Evolutionary conservation across 2,888 invertebrate genomes (phyloP), one percentile per base, ranked within the genome.

Genomic region (Clostera curtula): DNA sequence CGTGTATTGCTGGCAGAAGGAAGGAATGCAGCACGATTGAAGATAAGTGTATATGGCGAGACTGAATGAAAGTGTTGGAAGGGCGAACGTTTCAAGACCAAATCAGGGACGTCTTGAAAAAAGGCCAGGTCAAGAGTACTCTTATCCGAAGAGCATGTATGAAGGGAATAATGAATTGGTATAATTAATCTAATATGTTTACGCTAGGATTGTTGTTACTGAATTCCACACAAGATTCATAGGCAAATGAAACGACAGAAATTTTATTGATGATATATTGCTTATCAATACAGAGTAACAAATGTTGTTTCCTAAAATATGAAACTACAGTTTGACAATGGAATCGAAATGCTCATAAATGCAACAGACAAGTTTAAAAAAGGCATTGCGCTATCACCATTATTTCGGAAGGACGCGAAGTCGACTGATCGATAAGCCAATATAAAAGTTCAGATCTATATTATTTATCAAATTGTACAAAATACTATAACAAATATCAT

Each of bases 241-340:
- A n/a, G n/a, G n/a, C n/a, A 31, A 63, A 56, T 63, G 44, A 39
- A 59, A 34, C 40, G 25, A 42, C 31, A 24, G 40, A 56, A 49
- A 31, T 68, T 73, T 79, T 71, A 76, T 74, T 79, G 61, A 69
- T 71, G 70, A 79, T 82, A 83, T 83, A 83, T 83, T 82, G 82
- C 82, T 82, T 83, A 83, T 74, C 76, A 75, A 65, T 80, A 82
- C 69, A 74, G 70, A 75, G 68, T 76, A 82, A 82, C 80, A 82
- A 74, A 75, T 51, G 59, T 67, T 63, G 66, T 75, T 65, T 67
- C 70, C 64, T 69, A 72, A 61, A 71, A 67, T 70, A 67, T 58
- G 69, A 66, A 66, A 67, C 59, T 60, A 64, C 59, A 69, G 61
- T 59, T 70, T 69, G 70, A 73, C 52, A 64, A 66, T 64, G 63